phyloP scores from a whole-genome alignment of 2,888 invertebrate genomes.

The Protonemura montana region DNA sequence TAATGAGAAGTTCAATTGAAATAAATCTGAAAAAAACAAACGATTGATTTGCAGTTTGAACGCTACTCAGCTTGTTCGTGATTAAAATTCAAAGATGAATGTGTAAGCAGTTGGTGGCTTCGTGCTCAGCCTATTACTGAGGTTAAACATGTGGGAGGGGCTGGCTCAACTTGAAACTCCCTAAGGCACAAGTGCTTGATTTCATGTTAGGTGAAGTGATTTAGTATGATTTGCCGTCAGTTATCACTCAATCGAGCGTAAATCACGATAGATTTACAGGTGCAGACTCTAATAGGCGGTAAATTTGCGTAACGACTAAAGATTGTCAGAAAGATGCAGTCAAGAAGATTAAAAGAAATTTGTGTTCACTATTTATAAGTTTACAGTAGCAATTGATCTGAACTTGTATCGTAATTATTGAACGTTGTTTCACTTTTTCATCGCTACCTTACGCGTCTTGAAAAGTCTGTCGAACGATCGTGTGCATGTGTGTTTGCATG shows the following conservation, averaged over 20 bases:
- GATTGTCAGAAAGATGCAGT: neutral
- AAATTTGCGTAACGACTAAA: neutral
- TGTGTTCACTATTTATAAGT: neutral
- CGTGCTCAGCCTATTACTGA: slow-evolving; percentile 23
- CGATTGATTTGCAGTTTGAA: slow-evolving; percentile 4
- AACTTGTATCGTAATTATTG: neutral
- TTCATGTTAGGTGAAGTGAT: neutral
- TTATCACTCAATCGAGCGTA: neutral
- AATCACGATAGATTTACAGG: neutral
- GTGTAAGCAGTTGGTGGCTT: slow-evolving; percentile 12
- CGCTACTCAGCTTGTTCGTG: neutral
- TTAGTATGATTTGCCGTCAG: slow-evolving; percentile 18
- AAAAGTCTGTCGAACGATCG: neutral
- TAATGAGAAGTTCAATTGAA: neutral
- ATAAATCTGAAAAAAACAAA: neutral
- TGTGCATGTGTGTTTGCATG: neutral
- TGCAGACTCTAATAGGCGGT: neutral
- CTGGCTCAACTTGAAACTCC: neutral
- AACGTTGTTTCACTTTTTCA: neutral
- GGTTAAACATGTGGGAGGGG: slow-evolving; percentile 31
- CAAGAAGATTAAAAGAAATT: neutral
- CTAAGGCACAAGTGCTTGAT: slow-evolving; percentile 19
- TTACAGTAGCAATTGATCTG: neutral
- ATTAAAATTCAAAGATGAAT: neutral
- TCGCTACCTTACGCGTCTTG: too few species aligned